A percentile compares a stretch with the other conserved stretches of the same genome.
Evolutionary conservation across 2,113 vertebrate species (phyloP).

Genomic region (Mungos mungo): DNA sequence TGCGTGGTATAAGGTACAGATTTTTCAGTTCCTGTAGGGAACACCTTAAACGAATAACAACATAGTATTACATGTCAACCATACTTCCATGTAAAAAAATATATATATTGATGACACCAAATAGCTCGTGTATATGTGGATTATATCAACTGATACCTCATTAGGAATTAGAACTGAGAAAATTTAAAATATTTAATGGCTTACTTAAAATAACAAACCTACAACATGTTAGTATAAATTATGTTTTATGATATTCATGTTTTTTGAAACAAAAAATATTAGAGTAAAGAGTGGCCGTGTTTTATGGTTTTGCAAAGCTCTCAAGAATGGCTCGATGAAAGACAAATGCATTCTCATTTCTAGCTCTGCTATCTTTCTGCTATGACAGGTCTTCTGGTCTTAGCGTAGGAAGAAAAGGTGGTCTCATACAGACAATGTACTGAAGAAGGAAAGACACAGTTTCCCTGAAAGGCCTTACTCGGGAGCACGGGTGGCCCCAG

Average conservation of each 20-base stretch:
- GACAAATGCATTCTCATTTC: not conserved
- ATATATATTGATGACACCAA: not conserved
- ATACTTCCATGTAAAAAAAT: not conserved
- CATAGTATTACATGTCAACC: not conserved
- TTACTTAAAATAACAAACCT: not conserved
- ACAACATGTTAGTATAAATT: not conserved
- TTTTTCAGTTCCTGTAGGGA: not conserved
- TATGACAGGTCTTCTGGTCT: not conserved
- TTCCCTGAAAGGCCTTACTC: not conserved
- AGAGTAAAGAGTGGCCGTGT: not conserved
- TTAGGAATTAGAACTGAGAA: not conserved
- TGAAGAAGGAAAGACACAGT: not conserved
- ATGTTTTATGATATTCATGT: not conserved
- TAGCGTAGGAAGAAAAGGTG: not conserved
- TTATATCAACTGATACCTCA: not conserved
- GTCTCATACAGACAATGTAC: not conserved
- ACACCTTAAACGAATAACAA: not conserved
- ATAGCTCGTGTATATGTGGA: not conserved
- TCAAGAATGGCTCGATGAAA: not conserved
- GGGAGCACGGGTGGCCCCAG: accelerated
- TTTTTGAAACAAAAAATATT: not conserved
- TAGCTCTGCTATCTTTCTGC: not conserved
- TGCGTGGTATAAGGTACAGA: not conserved
- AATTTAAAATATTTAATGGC: not conserved
- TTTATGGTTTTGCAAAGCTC: not conserved